Evolutionary conservation across 1,140 invertebrate species (phyloP).

Genomic region (Drosophila nannoptera): DNA sequence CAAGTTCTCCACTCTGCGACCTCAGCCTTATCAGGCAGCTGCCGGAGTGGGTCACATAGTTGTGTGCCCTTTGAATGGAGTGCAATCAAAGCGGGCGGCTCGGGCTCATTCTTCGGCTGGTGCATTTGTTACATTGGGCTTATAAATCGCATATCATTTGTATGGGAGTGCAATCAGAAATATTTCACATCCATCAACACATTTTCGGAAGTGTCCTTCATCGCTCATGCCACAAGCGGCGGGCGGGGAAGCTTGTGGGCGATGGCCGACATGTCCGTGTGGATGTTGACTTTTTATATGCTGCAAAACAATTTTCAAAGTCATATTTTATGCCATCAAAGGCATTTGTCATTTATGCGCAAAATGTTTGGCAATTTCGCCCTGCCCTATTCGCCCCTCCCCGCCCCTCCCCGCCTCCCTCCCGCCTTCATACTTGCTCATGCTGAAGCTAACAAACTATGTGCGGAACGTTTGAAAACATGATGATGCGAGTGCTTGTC

Average conservation of each 20-base stretch:
- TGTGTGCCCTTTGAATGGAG: neutral
- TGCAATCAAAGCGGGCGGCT: neutral
- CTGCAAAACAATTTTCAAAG: conserved; percentile 76
- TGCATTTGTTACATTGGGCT: conserved; percentile 7
- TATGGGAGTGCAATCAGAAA: conserved; percentile 34
- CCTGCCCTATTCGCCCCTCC: conserved; percentile 19
- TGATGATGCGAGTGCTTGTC: conserved; percentile 36
- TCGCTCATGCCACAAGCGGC: conserved; percentile 11
- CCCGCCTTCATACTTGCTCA: no score
- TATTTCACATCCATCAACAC: conserved; percentile 29
- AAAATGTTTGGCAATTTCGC: conserved; percentile 74
- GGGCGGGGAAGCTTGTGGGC: no score
- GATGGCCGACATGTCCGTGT: conserved; percentile 10
- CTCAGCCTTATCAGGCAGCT: no score
- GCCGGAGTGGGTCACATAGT: no score
- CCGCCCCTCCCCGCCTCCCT: no score
- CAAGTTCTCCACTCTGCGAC: neutral
- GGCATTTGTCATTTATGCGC: conserved; percentile 77
- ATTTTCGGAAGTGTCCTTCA: conserved; percentile 16
- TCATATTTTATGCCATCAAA: conserved; percentile 78
- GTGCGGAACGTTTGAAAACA: conserved; percentile 42
- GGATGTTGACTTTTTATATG: conserved; percentile 60
- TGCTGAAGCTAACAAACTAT: conserved; percentile 37
- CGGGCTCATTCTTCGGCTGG: neutral
- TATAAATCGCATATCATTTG: conserved; percentile 31